Evolutionary conservation across 2,797 vertebrate species (phyloP).

Genomic region (Peromyscus eremicus): DNA sequence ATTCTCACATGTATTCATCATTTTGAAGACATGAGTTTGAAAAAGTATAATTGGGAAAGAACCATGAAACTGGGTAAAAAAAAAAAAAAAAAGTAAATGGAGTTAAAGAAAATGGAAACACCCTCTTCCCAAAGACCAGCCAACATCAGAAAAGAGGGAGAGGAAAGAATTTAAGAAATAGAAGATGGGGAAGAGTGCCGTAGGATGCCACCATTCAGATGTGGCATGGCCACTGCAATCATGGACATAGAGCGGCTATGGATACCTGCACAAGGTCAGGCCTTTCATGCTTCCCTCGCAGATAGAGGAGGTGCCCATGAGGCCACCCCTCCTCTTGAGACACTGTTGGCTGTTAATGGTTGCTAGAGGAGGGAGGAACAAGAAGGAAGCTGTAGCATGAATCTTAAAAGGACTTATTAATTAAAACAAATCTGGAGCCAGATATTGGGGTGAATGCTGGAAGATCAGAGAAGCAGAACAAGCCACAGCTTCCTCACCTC

Average conservation of each 20-base stretch:
- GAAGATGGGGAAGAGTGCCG: not conserved
- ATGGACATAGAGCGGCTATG: not conserved
- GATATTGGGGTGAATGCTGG: no score
- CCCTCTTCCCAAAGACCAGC: not conserved
- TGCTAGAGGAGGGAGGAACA: not conserved
- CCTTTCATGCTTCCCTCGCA: no score
- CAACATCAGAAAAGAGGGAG: not conserved
- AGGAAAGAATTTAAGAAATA: not conserved
- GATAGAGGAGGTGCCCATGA: not conserved
- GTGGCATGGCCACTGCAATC: not conserved
- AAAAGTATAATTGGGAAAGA: not conserved
- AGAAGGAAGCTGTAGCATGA: no score
- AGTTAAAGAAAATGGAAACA: not conserved
- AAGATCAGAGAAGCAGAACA: no score
- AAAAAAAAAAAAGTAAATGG: not conserved
- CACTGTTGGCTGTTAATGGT: not conserved
- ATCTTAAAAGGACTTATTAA: no score
- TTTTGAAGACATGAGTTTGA: not conserved
- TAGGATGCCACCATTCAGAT: not conserved
- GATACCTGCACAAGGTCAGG: not conserved
- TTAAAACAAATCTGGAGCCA: no score
- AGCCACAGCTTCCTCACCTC: no score
- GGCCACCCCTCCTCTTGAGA: not conserved
- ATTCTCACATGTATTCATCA: not conserved
- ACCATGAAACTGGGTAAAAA: not conserved